Conservation (phyloP, 2,797 vertebrate genomes). For the Aulostomus chinensis region DNA sequence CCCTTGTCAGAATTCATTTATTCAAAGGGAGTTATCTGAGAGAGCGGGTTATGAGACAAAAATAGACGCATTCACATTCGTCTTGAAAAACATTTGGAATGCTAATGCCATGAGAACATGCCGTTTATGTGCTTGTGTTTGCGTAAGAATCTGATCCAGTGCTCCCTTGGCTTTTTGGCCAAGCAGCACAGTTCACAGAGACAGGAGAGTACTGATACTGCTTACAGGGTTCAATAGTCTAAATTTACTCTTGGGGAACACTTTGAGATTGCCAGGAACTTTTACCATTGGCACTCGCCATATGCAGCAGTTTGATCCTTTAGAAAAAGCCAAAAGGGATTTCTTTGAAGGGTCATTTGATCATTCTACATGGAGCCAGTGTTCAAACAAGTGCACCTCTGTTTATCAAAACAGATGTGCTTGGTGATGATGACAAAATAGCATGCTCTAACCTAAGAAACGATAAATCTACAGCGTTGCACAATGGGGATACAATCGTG, state of each 20-base stretch:
- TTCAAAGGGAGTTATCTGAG: constrained; percentile 71
- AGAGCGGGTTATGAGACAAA: constrained; percentile 64
- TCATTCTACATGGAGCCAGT: constrained; percentile 45
- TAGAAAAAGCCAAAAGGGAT: constrained; percentile 30
- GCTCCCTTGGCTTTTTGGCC: constrained; percentile 44
- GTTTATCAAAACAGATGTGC: constrained; percentile 70
- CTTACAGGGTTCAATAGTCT: constrained; percentile 57
- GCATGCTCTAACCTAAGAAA: constrained; percentile 44
- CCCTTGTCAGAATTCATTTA: constrained; percentile 79
- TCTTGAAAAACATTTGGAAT: constrained; percentile 72
- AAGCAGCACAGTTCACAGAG: constrained; percentile 44
- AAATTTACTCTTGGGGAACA: constrained; percentile 49
- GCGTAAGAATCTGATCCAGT: constrained; percentile 66
- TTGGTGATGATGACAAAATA: constrained; percentile 69
- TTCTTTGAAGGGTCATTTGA: constrained; percentile 55
- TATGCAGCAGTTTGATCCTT: constrained; percentile 48
- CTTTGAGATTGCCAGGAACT: constrained; percentile 47
- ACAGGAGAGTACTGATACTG: constrained; percentile 64
- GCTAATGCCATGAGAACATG: constrained; percentile 72
- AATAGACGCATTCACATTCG: constrained; percentile 75
- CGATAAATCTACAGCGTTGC: constrained; percentile 48
- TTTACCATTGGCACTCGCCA: constrained; percentile 35
- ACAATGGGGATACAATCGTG: constrained; percentile 46
- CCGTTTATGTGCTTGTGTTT: constrained; percentile 71
- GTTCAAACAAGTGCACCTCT: constrained; percentile 47